These are phyloP conservation scores for Leguminivora glycinivorella DNA, from an alignment of 1,140 invertebrate species.

Conservation along the genomic window DNA sequence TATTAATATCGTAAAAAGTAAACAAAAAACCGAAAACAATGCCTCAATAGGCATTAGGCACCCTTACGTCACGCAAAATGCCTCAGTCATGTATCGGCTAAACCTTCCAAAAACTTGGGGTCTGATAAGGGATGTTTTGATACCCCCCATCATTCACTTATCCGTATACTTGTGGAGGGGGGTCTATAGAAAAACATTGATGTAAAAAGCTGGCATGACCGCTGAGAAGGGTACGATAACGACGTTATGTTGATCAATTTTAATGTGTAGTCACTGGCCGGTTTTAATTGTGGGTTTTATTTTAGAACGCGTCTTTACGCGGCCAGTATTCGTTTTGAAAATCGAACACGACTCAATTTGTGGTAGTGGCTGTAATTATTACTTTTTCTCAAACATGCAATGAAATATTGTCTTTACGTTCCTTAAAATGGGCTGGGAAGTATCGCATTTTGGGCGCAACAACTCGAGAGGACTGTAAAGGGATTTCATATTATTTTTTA, in stretches of 20 bases:
- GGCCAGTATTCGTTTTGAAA: neutral
- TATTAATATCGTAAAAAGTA: neutral
- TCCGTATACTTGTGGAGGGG: conserved; percentile 45
- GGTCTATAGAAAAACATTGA: conserved; percentile 77
- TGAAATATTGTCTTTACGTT: too few species aligned
- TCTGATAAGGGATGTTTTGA: conserved; percentile 73
- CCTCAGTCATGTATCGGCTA: conserved; percentile 55
- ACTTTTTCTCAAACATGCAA: neutral
- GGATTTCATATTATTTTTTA: too few species aligned
- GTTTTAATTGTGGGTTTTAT: conserved; percentile 22
- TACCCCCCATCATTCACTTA: conserved; percentile 70
- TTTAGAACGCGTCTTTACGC: neutral
- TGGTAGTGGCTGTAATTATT: neutral
- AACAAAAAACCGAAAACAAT: conserved; percentile 10
- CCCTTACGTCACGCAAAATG: conserved; percentile 43
- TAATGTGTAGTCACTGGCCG: conserved; percentile 52
- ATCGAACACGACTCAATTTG: neutral
- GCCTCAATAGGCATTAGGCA: conserved; percentile 6
- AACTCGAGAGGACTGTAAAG: too few species aligned
- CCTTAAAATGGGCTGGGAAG: too few species aligned
- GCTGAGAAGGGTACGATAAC: conserved; percentile 77
- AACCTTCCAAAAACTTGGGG: conserved; percentile 68
- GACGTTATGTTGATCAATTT: conserved; percentile 78
- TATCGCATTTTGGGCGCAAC: too few species aligned
- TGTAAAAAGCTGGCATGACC: conserved; percentile 77